Evolutionary conservation across 2,113 vertebrate species (phyloP), one percentile per base, ranked within the genome.

Genomic region (Chinchilla lanigera): DNA sequence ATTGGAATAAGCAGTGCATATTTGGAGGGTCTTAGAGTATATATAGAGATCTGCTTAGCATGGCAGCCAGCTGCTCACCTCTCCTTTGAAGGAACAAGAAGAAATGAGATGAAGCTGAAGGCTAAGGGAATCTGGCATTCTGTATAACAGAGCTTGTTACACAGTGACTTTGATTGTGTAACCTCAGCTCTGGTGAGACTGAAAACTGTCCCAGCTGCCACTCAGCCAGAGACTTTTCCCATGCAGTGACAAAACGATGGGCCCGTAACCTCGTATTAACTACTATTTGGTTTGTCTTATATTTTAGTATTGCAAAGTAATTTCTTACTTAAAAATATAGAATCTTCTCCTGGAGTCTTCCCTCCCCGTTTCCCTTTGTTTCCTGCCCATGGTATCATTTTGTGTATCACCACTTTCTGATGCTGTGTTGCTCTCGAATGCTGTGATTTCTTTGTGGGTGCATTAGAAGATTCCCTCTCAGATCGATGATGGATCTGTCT

Each of bases 21-120:
- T 96, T 97, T 93, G 96, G 88, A 96, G 96, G 97, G 94, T 97
- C 97, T 93, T 47, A 7, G 95, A 89, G 86, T 87, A 83, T 95
- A 91, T 96, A 96, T 89, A 96, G 94, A 96, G 91, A 95, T 93
- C 89, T 96, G 81, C 77, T 95, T 87, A 94, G 77, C 82, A 58
- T 80, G 93, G 95, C 82, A 86, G 95, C 92, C 96, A 97, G 96
- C 89, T 98, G 97, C 96, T 98, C 85, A 96, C 96, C 96, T 97
- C 90, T 94, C 65, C 22, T n/a, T n/a, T 38, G 63, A 86, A 86
- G 54, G 77, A 82, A 81, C 30, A 83, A 87, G 80, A 87, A 89
- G 89, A 86, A 95, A 89, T 71, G 94, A 81, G 82, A 82, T 90
- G 83, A 54, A 58, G 38, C 92, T 91, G 71, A 94, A 96, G 65